A percentile compares a stretch with the other conserved stretches of the same genome.
Evolutionary conservation across 2,797 vertebrate genomes (phyloP).

Genomic region (Anolis apletophallus): DNA sequence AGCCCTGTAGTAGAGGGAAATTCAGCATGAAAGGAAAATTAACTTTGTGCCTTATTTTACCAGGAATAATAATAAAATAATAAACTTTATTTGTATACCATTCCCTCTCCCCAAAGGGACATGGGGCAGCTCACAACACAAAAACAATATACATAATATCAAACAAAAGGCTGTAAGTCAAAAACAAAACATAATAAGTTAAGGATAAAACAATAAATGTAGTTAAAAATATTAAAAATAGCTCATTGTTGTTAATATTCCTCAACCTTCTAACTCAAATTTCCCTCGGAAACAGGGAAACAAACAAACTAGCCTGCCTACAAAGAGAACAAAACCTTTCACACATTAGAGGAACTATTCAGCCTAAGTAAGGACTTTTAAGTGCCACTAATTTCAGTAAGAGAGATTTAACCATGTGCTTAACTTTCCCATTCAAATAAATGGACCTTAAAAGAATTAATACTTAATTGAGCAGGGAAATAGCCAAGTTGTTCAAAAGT

Average conservation of each 20-base stretch:
- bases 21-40: neutral
- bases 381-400: neutral
- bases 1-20: too few relatives aligned
- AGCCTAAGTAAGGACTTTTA: neutral
- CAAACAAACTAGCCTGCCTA: neutral
- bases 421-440: neutral
- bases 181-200: too few relatives aligned
- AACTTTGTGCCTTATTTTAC: neutral
- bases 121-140: too few relatives aligned
- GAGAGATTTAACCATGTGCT: neutral
- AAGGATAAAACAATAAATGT: too few relatives aligned
- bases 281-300: neutral
- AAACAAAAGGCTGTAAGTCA: too few relatives aligned
- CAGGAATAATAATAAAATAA: too few relatives aligned
- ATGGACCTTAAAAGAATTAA: neutral
- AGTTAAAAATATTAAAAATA: too few relatives aligned
- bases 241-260: neutral
- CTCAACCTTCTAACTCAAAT: neutral
- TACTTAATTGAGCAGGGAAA: neutral
- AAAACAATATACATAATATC: too few relatives aligned
- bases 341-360: neutral
- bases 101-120: too few relatives aligned
- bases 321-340: neutral
- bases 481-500: neutral
- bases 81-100: too few relatives aligned